phyloP scores from a whole-genome alignment of 2,797 vertebrate genomes.

The Chaetodon trifasciatus region DNA sequence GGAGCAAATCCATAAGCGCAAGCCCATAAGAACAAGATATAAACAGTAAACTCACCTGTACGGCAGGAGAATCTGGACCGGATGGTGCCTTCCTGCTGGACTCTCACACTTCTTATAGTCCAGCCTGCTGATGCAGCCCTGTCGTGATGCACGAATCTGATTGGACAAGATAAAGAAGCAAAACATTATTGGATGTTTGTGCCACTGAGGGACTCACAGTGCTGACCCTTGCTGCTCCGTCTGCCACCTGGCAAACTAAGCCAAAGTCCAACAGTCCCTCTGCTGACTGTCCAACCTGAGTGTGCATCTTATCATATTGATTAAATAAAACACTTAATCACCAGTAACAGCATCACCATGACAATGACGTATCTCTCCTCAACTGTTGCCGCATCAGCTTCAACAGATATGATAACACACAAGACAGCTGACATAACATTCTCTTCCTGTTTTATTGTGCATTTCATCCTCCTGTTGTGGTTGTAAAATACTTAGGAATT shows the following conservation, averaged over 20 bases:
- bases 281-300: conserved; percentile 54
- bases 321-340: conserved; percentile 58
- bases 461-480: background rate
- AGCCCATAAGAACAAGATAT: background rate
- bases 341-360: background rate
- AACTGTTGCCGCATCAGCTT: conserved; percentile 11
- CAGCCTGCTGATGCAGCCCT: background rate
- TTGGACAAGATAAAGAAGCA: conserved; percentile 62
- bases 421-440: background rate
- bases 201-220: background rate
- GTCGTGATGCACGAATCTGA: conserved; percentile 15
- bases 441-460: background rate
- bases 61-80: conserved; percentile 54
- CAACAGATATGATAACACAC: conserved; percentile 22
- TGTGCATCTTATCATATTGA: conserved; percentile 69
- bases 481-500: background rate
- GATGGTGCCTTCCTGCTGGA: conserved; percentile 56
- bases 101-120: conserved; percentile 69
- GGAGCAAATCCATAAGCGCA: background rate
- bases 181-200: conserved; percentile 38
- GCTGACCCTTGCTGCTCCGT: conserved; percentile 65
- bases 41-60: conserved; percentile 68
- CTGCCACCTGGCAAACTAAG: conserved; percentile 64
- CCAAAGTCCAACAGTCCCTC: conserved; percentile 73
- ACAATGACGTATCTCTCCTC: background rate